A percentile compares a stretch with the other conserved stretches of the same genome.
phyloP scores from a whole-genome alignment of 2,113 vertebrate species.

The Epinephelus moara region DNA sequence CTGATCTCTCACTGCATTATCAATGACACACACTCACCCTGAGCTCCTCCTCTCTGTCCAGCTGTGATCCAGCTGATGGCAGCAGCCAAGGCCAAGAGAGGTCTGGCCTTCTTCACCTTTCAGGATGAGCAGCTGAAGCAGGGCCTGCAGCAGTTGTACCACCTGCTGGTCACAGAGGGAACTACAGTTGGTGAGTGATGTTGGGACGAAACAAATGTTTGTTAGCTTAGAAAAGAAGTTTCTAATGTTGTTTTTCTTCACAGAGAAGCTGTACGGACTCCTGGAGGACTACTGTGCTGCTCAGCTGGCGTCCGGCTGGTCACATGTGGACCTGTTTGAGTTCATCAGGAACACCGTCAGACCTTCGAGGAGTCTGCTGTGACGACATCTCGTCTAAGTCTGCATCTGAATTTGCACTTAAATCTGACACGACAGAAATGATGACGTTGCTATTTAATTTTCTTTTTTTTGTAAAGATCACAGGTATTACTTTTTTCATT shows the following conservation, averaged over 20 bases:
- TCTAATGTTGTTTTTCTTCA: not conserved
- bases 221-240: not conserved
- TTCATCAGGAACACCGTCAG: slow-evolving; percentile 43
- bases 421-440: not conserved
- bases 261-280: slow-evolving; percentile 60
- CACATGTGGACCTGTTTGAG: slow-evolving; percentile 49
- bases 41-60: slow-evolving; percentile 1
- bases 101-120: slow-evolving; percentile 82
- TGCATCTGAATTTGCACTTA: not conserved
- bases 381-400: not conserved
- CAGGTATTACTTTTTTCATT: too few species aligned
- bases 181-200: slow-evolving; percentile 74
- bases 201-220: not conserved
- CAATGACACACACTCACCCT: too few species aligned
- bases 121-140: not conserved
- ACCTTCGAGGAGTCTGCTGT: slow-evolving; percentile 35
- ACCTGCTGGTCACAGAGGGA: slow-evolving; percentile 42
- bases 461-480: not conserved
- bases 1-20: not conserved
- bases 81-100: slow-evolving; percentile 63
- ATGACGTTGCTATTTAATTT: not conserved
- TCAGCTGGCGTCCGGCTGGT: rapidly evolving
- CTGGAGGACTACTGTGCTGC: slow-evolving; percentile 61
- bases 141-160: slow-evolving; percentile 48
- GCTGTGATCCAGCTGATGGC: slow-evolving; percentile 86